Evolutionary conservation across 2,888 invertebrate genomes (phyloP), one percentile per base, ranked within the genome.

Genomic region (Ypsolopha sequella): DNA sequence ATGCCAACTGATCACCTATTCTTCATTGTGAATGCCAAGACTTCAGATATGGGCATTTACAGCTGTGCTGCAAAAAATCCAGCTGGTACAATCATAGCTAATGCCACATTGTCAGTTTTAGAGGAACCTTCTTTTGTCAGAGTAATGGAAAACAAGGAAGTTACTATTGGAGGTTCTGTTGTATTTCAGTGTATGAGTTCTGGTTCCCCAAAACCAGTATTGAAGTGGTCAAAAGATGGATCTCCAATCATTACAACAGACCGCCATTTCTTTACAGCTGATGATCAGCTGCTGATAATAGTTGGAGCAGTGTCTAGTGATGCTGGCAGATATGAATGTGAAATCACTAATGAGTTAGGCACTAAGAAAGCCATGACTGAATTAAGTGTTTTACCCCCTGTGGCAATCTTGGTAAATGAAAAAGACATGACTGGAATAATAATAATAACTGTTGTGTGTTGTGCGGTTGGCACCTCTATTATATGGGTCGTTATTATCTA

Each of bases 401-500:
- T 82, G 33, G 77, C 80, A 43, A 88, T 88, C 54, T 86, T 88
- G 73, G 88, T 89, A 0, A 84, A 88, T 64, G 91, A 92, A 65
- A 92, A 93, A 65, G 93, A 94, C 61, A 93, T 94, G 80, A 90
- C 94, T 54, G 95, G 96, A 51, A 92, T 97, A 57, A 93, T 96
- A 60, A 91, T 97, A 65, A 95, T 97, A 60, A 95, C 95, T 4
- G 93, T 95, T 0, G 95, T 96, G 41, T 95, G 95, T 74, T 95
- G 96, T 79, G 93, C 96, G 51, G 94, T 97, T 11, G 92, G 93
- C n/a, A 97, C 96, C 7, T 95, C 96, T 1, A 89, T 95, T 11
- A 91, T 96, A 51, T 97, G 97, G 96, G 95, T 96, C 48, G 92
- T 95, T 52, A 95, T 96, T 56, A 95, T 96, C 63, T 95, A 95